These are phyloP conservation scores for Nomada flava DNA, from an alignment of 2,888 invertebrate species.

Conservation along the genomic window DNA sequence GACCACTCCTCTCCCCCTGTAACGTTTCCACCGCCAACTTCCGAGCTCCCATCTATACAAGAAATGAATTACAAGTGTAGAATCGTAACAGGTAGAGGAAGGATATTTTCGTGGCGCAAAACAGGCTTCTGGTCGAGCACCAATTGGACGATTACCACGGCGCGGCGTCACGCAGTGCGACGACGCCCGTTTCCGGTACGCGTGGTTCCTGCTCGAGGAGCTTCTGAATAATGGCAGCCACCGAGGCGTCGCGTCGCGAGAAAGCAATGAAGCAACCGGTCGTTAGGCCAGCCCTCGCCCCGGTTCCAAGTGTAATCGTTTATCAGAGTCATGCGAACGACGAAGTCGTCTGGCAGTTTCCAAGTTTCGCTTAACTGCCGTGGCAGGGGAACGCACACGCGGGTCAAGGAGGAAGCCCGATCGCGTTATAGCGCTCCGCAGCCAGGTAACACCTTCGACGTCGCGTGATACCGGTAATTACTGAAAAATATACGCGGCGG, in stretches of 20 bases:
- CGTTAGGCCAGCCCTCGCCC: conserved; percentile 68
- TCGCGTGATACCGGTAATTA: conserved; percentile 83
- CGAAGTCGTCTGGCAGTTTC: conserved; percentile 75
- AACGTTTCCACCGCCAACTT: no score
- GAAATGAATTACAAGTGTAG: no score
- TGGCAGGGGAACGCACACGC: conserved; percentile 34
- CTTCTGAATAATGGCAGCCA: conserved; percentile 33
- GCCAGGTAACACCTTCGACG: conserved; percentile 79
- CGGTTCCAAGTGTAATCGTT: conserved; percentile 73
- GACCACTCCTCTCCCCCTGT: no score
- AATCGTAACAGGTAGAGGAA: no score
- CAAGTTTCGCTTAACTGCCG: conserved; percentile 77
- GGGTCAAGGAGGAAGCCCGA: conserved; percentile 48
- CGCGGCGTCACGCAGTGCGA: background rate
- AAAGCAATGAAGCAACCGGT: conserved; percentile 77
- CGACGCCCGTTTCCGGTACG: background rate
- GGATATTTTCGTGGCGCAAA: no score
- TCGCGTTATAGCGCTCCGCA: conserved; percentile 57
- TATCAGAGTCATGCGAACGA: conserved; percentile 79
- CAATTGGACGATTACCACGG: no score
- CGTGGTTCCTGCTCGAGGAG: conserved; percentile 8
- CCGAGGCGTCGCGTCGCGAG: conserved; percentile 73
- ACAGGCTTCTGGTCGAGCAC: no score
- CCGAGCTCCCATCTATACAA: no score
- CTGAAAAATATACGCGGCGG: conserved; percentile 77